Evolutionary conservation across 1,140 invertebrate genomes (phyloP), one percentile per base, ranked within the genome.

Genomic region (Heterodera schachtii): DNA sequence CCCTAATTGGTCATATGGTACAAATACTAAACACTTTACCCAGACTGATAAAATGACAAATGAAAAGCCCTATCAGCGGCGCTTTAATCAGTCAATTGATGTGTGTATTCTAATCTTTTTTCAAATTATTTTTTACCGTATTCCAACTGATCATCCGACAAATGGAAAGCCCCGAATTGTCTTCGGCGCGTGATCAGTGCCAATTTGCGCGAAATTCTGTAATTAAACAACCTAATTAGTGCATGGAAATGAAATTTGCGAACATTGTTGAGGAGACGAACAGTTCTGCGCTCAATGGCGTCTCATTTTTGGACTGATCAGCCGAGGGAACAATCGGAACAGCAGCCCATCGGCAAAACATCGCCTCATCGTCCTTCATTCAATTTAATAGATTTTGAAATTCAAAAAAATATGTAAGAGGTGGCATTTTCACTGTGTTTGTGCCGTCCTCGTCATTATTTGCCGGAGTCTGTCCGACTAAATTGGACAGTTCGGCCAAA

Each of bases 61-160:
- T 31, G 1, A 31, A 31, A 31, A 31, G 31, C 31, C 31, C 31
- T 31, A 31, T 31, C 31, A 31, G 31, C 31, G 31, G 31, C 31
- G 31, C 0, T 31, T 31, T 31, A 31, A 31, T 31, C 31, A 31
- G 31, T 31, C 31, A 31, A 31, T 31, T 31, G 31, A 31, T 31
- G 31, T 31, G 1, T 31, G 1, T 31, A 0, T 31, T 31, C 31
- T 0, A 31, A 31, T 31, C 31, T 0, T 31, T 31, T 31, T 31
- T 1, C 0, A 31, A 31, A 0, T 31, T 31, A 0, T 31, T 1
- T 31, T 31, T 31, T 31, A 84, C 85, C 84, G 66, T 85, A 85
- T 84, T 85, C 84, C 57, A 85, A 75, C 75, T 86, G 86, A 64
- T 86, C 78, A 78, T 87, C 73, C n/a, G 83, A 67, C 41, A 86